phyloP scores from a whole-genome alignment of 1,140 invertebrate genomes.

The Nasonia vitripennis region DNA sequence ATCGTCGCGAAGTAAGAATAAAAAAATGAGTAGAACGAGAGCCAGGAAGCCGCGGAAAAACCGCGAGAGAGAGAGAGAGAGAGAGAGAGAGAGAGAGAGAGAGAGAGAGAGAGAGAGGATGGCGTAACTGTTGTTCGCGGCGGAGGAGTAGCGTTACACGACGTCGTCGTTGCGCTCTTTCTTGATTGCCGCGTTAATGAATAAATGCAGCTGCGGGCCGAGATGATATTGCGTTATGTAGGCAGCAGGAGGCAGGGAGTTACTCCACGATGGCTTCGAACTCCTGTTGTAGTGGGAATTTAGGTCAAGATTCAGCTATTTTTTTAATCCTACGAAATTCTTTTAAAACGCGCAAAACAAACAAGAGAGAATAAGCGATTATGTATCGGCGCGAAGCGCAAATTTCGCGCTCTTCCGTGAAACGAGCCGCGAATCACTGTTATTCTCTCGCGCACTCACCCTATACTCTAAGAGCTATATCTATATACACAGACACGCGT shows the following conservation, averaged over 20 bases:
- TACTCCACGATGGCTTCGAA: too few species aligned
- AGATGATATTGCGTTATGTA: not conserved
- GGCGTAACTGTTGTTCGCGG: constrained; percentile 34
- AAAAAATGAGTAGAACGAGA: not conserved
- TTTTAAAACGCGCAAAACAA: too few species aligned
- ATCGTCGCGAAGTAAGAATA: not conserved
- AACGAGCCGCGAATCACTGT: constrained; percentile 38
- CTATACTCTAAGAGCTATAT: not conserved
- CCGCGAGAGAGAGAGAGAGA: not conserved
- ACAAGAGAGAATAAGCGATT: not conserved
- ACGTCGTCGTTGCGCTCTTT: not conserved
- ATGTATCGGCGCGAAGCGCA: not conserved
- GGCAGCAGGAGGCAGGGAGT: too few species aligned
- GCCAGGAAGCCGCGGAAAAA: constrained; percentile 26
- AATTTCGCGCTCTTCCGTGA: constrained; percentile 28
- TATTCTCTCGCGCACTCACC: not conserved
- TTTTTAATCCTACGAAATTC: too few species aligned
- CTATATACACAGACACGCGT: not conserved
- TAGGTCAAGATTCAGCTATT: too few species aligned
- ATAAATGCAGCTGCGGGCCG: constrained; percentile 30
- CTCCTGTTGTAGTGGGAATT: too few species aligned
- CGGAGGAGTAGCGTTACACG: constrained; percentile 21
- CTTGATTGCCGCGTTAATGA: constrained; percentile 45
- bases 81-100: too few species aligned
- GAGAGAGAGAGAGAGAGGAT: constrained; percentile 7